Evolutionary conservation across 2,797 vertebrate genomes (phyloP).

Genomic region (Dendrocincla fuliginosa): DNA sequence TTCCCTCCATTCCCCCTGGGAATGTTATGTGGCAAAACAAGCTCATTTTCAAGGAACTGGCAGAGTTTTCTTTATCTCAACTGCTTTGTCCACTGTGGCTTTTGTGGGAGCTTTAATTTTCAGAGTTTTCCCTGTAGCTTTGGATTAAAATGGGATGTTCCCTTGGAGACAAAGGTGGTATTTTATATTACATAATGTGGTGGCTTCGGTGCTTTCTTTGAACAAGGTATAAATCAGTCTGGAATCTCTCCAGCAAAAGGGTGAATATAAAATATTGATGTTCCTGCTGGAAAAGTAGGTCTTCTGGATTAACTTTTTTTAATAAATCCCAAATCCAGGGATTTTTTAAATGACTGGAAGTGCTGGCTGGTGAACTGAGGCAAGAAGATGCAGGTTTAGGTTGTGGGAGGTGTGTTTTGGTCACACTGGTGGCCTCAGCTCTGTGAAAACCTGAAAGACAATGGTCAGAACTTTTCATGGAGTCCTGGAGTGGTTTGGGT

Average conservation of each 20-base stretch:
- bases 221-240: background rate
- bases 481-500: background rate
- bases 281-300: conserved; percentile 3
- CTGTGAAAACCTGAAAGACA: background rate
- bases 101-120: conserved; percentile 5
- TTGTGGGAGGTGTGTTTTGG: background rate
- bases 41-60: background rate
- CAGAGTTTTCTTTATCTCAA: background rate
- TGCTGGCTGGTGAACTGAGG: background rate
- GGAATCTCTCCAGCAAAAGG: background rate
- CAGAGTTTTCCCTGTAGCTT: background rate
- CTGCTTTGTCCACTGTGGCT: background rate
- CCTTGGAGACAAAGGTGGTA: conserved; percentile 6
- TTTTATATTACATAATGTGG: background rate
- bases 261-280: conserved; percentile 20
- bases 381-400: background rate
- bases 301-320: background rate
- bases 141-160: conserved; percentile 43
- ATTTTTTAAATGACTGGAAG: background rate
- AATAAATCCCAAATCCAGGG: background rate
- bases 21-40: background rate
- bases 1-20: background rate
- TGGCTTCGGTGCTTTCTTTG: background rate
- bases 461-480: background rate
- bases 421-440: rapidly evolving